Evolutionary conservation across 1,140 invertebrate species (phyloP).

Genomic region (Danaus melanippus): DNA sequence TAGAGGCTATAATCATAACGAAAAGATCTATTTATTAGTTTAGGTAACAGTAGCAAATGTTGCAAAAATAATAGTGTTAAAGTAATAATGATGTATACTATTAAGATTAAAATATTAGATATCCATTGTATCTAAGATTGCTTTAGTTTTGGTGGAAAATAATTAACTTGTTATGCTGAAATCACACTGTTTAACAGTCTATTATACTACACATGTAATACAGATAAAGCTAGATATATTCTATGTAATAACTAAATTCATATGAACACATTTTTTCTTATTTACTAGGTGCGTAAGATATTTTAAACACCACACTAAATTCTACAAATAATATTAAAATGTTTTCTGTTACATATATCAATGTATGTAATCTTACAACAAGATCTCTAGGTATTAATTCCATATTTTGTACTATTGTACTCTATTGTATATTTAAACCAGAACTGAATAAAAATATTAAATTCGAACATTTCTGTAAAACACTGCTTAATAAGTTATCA

Average conservation of each 20-base stretch:
- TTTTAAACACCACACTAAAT: conserved; percentile 48
- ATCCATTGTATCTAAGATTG: conserved; percentile 16
- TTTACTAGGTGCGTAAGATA: conserved; percentile 46
- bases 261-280: conserved; percentile 69
- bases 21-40: conserved; percentile 10
- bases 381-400: conserved; percentile 9
- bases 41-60: conserved; percentile 11
- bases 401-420: conserved; percentile 24
- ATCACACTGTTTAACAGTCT: conserved; percentile 62
- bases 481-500: no score
- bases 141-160: conserved; percentile 20
- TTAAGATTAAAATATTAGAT: conserved; percentile 7
- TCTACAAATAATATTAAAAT: conserved; percentile 28
- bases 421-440: conserved; percentile 8
- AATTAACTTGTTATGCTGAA: conserved; percentile 29
- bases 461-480: no score
- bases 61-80: conserved; percentile 8
- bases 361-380: conserved; percentile 3
- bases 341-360: conserved; percentile 11
- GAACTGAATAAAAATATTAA: no score
- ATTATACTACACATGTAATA: conserved; percentile 38
- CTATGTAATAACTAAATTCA: conserved; percentile 65
- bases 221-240: conserved; percentile 35
- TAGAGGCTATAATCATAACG: conserved; percentile 8
- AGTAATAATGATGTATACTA: conserved; percentile 9